phyloP scores from a whole-genome alignment of 2,113 vertebrate genomes.

The Marcusenius ussheri region DNA sequence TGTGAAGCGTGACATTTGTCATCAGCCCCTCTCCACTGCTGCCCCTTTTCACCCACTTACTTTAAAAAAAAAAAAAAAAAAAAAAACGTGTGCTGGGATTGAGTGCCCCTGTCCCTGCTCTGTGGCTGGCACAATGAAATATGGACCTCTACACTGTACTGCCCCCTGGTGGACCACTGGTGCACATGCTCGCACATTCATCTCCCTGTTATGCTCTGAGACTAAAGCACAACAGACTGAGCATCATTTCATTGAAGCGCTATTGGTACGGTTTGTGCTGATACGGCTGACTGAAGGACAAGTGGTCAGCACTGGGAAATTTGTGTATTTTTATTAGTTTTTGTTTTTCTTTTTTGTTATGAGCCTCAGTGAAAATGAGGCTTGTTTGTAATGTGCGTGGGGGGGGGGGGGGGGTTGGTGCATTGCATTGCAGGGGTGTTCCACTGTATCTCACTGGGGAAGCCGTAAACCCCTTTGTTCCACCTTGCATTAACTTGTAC shows the following conservation, averaged over 20 bases:
- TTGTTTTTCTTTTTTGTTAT: slow-evolving; percentile 32
- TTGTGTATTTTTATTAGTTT: slow-evolving; percentile 26
- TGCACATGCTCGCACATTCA: slow-evolving; percentile 48
- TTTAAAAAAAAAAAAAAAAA: slow-evolving; percentile 24
- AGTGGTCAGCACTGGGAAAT: slow-evolving; percentile 32
- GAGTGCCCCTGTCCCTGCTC: slow-evolving; percentile 44
- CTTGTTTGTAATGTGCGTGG: slow-evolving; percentile 7
- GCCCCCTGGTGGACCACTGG: slow-evolving; percentile 44
- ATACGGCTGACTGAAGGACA: slow-evolving; percentile 57
- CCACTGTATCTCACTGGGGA: slow-evolving; percentile 25
- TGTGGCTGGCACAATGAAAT: slow-evolving; percentile 50
- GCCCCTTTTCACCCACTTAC: slow-evolving; percentile 39
- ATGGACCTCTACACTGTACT: slow-evolving; percentile 68
- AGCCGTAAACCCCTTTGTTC: slow-evolving; percentile 31
- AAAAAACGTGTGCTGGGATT: slow-evolving; percentile 33
- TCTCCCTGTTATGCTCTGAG: slow-evolving; percentile 28
- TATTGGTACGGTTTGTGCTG: slow-evolving; percentile 58
- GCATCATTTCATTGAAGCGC: slow-evolving; percentile 43
- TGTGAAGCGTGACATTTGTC: slow-evolving; percentile 38
- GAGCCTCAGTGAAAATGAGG: background rate
- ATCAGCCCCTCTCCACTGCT: slow-evolving; percentile 45
- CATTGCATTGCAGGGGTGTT: slow-evolving; percentile 31
- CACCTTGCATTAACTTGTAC: slow-evolving; percentile 32
- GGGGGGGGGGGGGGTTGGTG: slow-evolving; percentile 1
- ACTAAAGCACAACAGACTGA: slow-evolving; percentile 21